Evolutionary conservation across 2,113 vertebrate genomes (phyloP).

Genomic region (Elgaria multicarinata): DNA sequence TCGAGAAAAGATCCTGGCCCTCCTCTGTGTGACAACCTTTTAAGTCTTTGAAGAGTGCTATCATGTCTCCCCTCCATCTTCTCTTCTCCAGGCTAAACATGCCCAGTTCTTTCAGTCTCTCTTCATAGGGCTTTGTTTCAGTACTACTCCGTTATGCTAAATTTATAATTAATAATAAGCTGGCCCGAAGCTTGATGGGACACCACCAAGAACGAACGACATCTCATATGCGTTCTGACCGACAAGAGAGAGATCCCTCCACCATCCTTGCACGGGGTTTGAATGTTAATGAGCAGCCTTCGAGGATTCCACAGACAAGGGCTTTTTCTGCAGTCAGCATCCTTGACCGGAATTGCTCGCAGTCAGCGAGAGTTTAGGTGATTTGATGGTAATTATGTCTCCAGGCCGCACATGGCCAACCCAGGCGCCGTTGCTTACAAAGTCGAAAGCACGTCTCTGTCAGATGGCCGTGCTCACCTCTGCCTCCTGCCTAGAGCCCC

Average conservation of each 20-base stretch:
- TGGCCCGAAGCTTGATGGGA: neutral
- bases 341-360: neutral
- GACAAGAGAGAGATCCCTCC: neutral
- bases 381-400: neutral
- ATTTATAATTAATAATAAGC: neutral
- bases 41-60: too few relatives aligned
- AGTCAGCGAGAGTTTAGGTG: neutral
- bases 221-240: neutral
- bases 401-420: neutral
- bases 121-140: too few relatives aligned
- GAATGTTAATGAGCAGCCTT: slow-evolving; percentile 13
- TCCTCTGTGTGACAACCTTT: too few relatives aligned
- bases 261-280: neutral
- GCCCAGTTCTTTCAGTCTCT: too few relatives aligned
- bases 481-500: neutral
- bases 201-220: fast-evolving
- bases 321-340: neutral
- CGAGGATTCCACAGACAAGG: slow-evolving; percentile 18
- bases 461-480: neutral
- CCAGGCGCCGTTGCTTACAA: neutral
- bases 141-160: too few relatives aligned
- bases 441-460: neutral
- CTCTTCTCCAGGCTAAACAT: too few relatives aligned
- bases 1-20: too few relatives aligned
- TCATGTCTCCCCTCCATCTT: too few relatives aligned